phyloP scores from a whole-genome alignment of 2,113 vertebrate genomes.

The Lophotis ruficrista region DNA sequence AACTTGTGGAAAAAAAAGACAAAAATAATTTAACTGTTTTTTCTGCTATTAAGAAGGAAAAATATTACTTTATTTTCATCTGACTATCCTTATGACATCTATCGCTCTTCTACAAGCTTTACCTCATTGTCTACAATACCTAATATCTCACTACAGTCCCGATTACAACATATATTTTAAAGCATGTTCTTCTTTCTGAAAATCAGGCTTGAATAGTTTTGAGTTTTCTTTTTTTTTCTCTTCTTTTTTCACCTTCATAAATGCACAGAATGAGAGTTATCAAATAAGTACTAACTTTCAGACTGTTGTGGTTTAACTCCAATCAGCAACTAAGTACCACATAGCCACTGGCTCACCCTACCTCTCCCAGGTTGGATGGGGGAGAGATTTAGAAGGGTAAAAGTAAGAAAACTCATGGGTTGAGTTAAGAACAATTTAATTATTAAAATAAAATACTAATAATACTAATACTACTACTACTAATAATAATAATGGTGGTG shows the following conservation, averaged over 20 bases:
- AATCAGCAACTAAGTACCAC: no score
- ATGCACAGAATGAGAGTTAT: neutral
- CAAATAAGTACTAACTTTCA: neutral
- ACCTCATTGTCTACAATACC: neutral
- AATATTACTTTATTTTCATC: neutral
- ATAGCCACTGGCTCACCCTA: no score
- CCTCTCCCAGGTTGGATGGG: no score
- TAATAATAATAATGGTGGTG: no score
- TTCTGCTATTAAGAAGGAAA: neutral
- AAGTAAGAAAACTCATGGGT: no score
- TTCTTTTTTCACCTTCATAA: neutral
- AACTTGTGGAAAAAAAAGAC: neutral
- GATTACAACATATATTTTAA: neutral
- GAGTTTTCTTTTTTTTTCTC: rapidly evolving
- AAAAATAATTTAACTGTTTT: neutral
- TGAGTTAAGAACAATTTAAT: no score
- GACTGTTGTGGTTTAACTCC: no score
- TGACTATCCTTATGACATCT: neutral
- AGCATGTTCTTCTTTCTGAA: neutral
- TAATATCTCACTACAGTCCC: neutral
- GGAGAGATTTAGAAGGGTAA: no score
- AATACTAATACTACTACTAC: no score
- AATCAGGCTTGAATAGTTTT: neutral
- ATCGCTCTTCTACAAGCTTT: neutral
- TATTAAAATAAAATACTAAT: no score